These are phyloP conservation scores for Exephanes ischioxanthus DNA, from an alignment of 2,888 invertebrate species.

Conservation along the genomic window DNA sequence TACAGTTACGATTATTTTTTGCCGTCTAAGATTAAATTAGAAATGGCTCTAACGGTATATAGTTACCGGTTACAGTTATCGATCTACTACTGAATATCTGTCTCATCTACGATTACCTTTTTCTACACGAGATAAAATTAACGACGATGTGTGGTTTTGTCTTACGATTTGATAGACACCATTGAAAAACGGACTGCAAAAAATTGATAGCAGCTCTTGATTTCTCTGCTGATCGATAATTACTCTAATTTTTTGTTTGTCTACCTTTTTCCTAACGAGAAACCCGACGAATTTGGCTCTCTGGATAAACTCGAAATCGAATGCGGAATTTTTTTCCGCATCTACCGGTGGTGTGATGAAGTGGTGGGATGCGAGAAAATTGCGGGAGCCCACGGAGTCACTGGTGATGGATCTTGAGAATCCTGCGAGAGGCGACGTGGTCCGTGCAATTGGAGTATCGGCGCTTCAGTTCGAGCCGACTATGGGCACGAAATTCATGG, in stretches of 20 bases:
- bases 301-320: conserved; percentile 97
- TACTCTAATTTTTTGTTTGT: neutral
- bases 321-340: conserved; percentile 96
- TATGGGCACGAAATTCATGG: conserved; percentile 92
- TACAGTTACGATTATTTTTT: too few species aligned
- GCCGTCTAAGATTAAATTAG: too few species aligned
- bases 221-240: neutral
- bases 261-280: conserved; percentile 65
- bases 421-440: conserved; percentile 87
- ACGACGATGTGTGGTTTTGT: neutral
- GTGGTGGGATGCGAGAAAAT: conserved; percentile 94
- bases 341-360: conserved; percentile 95
- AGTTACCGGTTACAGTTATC: too few species aligned
- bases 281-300: conserved; percentile 86
- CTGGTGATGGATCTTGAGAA: conserved; percentile 90
- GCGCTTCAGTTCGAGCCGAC: conserved; percentile 92
- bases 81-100: neutral
- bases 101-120: neutral
- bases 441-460: conserved; percentile 90
- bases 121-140: neutral
- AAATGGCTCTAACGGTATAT: too few species aligned
- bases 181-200: neutral
- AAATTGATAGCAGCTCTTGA: neutral
- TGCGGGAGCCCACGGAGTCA: conserved; percentile 90
- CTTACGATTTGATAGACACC: neutral